A percentile compares a stretch with the other conserved stretches of the same genome.
Evolutionary conservation across 2,113 vertebrate genomes (phyloP).

Genomic region (Elaphurus davidianus): DNA sequence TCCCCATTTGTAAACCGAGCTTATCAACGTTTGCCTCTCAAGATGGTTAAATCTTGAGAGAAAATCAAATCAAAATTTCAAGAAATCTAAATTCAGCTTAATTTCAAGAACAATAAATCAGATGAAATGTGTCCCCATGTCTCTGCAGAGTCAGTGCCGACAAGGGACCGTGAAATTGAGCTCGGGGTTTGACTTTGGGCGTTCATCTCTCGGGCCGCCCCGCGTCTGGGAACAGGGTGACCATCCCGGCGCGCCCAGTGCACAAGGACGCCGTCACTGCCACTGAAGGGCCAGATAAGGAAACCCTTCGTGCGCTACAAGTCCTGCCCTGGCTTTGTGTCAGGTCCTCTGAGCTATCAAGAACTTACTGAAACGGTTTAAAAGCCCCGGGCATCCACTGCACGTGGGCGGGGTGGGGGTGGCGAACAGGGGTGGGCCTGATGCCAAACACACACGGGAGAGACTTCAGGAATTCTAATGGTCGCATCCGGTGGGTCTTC

Average conservation of each 20-base stretch:
- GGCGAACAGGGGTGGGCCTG: neutral
- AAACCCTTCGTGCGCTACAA: fast-evolving
- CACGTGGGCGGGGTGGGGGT: neutral
- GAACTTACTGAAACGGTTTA: neutral
- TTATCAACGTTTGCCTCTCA: neutral
- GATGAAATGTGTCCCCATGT: neutral
- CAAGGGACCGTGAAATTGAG: neutral
- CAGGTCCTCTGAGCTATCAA: neutral
- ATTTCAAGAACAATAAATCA: neutral
- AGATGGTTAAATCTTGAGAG: neutral
- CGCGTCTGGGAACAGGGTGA: neutral
- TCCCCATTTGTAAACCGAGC: neutral
- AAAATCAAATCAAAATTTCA: neutral
- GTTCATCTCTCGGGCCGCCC: neutral
- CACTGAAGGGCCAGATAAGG: neutral
- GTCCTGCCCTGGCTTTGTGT: neutral
- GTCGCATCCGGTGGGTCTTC: neutral
- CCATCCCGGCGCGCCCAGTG: fast-evolving
- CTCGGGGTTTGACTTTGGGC: fast-evolving
- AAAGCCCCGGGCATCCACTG: neutral
- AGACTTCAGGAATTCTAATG: neutral
- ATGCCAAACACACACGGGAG: neutral
- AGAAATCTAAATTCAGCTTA: neutral
- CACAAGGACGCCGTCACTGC: fast-evolving
- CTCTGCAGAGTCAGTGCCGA: neutral